Evolutionary conservation across 2,888 invertebrate species (phyloP), one percentile per base, ranked within the genome.

Genomic region (Agrypnus murinus): DNA sequence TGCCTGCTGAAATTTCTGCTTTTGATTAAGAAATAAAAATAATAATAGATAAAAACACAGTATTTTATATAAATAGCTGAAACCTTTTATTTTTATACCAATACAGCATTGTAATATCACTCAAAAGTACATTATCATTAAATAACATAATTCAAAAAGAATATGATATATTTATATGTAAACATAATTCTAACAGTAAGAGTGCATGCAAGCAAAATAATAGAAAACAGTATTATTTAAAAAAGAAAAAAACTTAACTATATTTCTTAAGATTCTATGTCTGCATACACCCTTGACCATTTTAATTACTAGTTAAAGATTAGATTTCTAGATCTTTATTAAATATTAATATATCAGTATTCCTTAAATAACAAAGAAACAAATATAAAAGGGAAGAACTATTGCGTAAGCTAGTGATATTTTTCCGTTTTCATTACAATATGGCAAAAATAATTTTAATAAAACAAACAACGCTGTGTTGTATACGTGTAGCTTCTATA

Each of bases 81-180:
- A 70, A 65, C 60, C 64, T 67, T 74, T 75, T 75, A 74, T 74
- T 75, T 25, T 59, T 65, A 73, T 73, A 74, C 73, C 74, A 74
- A 69, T 75, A 75, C 75, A 75, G 71, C 70, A 65, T 71, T 58
- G 71, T 60, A 66, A 71, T 73, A 74, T 70, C 73, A 72, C 71
- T 75, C 67, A 66, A 70, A 65, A 66, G 19, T 48, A 48, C 25
- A 48, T 25, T 25, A 48, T 48, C 17, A 48, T 48, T 25, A 48
- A 48, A 25, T n/a, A 48, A 62, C 31, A 36, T 45, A 46, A 6
- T 48, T 62, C 17, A 10, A 15, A 62, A 14, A 31, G 2, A 15
- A 25, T 8, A 48, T 25, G 48, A 17, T 17, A 48, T 17, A 48
- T 10, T 9, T 48, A 48, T 48, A 48, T 48, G 48, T 3, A 48